Percentiles rank a stretch among this genome's conserved stretches.
phyloP scores from a whole-genome alignment of 1,140 invertebrate genomes.

The Cydia splendana region DNA sequence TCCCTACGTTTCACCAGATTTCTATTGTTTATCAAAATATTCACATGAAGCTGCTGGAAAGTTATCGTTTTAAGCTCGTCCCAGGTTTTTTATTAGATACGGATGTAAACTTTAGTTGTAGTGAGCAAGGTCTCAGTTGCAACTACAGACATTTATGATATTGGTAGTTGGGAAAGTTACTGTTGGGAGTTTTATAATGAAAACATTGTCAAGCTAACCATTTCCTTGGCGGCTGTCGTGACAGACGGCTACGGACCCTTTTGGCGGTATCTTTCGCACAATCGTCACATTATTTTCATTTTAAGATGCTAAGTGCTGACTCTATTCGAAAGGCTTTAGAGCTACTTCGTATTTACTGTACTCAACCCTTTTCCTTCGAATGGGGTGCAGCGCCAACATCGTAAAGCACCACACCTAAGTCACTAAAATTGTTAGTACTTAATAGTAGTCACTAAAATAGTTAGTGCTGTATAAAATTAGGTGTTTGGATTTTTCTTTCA shows the following conservation, averaged over 20 bases:
- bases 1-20: constrained; percentile 10
- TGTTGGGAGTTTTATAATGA: constrained; percentile 10
- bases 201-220: constrained; percentile 5
- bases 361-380: not conserved
- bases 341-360: not conserved
- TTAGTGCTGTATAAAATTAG: not conserved
- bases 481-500: too few species aligned
- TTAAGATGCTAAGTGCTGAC: not conserved
- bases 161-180: not conserved
- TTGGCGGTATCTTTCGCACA: constrained; percentile 43
- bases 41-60: not conserved
- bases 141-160: not conserved
- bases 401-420: constrained; percentile 16
- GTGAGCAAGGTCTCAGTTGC: not conserved
- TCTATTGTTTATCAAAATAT: constrained; percentile 12
- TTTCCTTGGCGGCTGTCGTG: constrained; percentile 40
- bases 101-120: not conserved
- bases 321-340: not conserved
- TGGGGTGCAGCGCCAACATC: not conserved
- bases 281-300: constrained; percentile 39
- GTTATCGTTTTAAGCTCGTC: not conserved
- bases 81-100: not conserved
- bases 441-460: not conserved
- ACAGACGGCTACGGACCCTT: constrained; percentile 36
- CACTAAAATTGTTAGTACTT: not conserved